Evolutionary conservation across 2,888 invertebrate genomes (phyloP), one percentile per base, ranked within the genome.

Genomic region (Leptinotarsa peninsularis): DNA sequence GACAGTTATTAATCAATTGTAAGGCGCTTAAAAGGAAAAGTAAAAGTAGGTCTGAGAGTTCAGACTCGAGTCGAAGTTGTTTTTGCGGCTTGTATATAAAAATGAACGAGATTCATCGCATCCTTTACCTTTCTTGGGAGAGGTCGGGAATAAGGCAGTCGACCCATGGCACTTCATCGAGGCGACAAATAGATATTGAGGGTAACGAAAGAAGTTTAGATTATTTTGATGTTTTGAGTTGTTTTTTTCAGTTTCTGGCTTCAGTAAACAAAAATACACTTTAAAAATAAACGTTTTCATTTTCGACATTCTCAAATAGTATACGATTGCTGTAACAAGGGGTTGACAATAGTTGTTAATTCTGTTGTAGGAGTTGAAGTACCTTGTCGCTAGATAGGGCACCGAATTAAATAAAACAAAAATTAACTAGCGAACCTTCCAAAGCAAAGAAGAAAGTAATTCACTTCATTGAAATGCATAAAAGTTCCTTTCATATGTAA

Each of bases 91-190:
- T 80, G 81, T 82, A 78, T 81, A 81, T 81, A 82, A 82, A 82
- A 82, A 82, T 82, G 82, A 81, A 80, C 77, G 82, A 81, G 82
- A 81, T 81, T 79, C 82, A 82, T 82, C 79, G 80, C 81, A 80
- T 81, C 82, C 81, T 82, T 81, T 82, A 82, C 81, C 82, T 82
- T 81, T 81, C 77, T 82, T 82, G 81, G 80, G 82, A 79, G 78
- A 82, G 81, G 82, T 82, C 82, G 78, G 82, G 82, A 79, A 71
- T 70, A 71, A 76, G 76, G 75, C 71, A 73, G 76, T 76, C 74
- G 50, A 60, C 60, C 73, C 56, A 68, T 49, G 73, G 69, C 50
- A 17, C 68, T 52, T 49, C 56, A 73, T 58, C 58, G 15, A 23
- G 49, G 49, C 52, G 72, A 27, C n/a, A 4, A 56, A 13, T 4